Base-by-base conservation (phyloP, 1,140 invertebrate species). In the Halotydeus destructor region DNA sequence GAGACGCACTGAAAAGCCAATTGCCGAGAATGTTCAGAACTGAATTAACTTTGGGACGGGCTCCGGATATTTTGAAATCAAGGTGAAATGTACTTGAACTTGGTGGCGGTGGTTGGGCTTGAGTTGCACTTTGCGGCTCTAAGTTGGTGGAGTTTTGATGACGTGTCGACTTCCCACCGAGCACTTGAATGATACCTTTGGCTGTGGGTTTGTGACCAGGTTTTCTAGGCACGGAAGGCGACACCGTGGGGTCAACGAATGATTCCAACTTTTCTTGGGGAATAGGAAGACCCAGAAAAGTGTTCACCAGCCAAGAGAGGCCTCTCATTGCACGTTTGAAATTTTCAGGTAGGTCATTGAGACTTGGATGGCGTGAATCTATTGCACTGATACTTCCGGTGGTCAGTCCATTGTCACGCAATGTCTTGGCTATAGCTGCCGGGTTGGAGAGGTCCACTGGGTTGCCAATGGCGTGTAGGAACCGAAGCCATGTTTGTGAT, bases 221-320 rank as follows among this genome's bases (percentile, higher is more conserved):
- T n/a, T n/a, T n/a, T n/a, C n/a, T n/a, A n/a, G n/a, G n/a, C n/a
- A n/a, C n/a, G n/a, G n/a, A n/a, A n/a, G n/a, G n/a, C n/a, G n/a
- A n/a, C n/a, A n/a, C n/a, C n/a, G n/a, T n/a, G n/a, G n/a, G n/a
- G n/a, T n/a, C n/a, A n/a, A n/a, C n/a, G n/a, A n/a, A n/a, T n/a
- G n/a, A n/a, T n/a, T n/a, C n/a, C n/a, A n/a, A n/a, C n/a, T n/a
- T n/a, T n/a, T n/a, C n/a, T n/a, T n/a, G n/a, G n/a, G n/a, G n/a
- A n/a, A n/a, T n/a, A n/a, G n/a, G n/a, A n/a, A n/a, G n/a, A n/a
- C 86, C 88, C 49, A 96, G 60, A 65, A 94, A 94, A 16, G 86
- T 84, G 65, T 96, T 88, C 9, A 94, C 84, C 56, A 91, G 75
- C 28, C 75, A 75, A 5, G 88, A 79, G 45, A 94, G 70, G 5